Evolutionary conservation across 2,888 invertebrate genomes (phyloP).

Genomic region (Ornithoptera priamus): DNA sequence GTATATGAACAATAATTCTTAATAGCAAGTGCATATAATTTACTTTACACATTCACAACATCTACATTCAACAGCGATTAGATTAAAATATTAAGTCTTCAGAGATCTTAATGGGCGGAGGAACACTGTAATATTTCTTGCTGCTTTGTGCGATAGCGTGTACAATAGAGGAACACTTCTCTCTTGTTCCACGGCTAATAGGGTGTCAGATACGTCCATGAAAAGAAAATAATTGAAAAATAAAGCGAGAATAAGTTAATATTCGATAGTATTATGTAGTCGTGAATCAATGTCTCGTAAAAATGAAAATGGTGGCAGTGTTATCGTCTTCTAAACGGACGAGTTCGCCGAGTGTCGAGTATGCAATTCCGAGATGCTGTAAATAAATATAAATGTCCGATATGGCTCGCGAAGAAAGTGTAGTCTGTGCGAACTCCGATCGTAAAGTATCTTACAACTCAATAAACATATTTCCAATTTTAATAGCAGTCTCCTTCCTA

Average conservation of each 20-base stretch:
- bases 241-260: neutral
- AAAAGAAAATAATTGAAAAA: neutral
- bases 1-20: constrained; percentile 14
- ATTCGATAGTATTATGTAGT: neutral
- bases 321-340: constrained; percentile 31
- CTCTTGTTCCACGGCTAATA: constrained; percentile 20
- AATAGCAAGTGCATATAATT: constrained; percentile 26
- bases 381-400: constrained; percentile 73
- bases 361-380: constrained; percentile 50
- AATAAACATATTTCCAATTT: constrained; percentile 63
- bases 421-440: constrained; percentile 48
- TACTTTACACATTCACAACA: constrained; percentile 25
- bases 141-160: constrained; percentile 43
- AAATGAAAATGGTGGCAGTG: constrained; percentile 14
- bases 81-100: constrained; percentile 57
- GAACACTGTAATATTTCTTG: constrained; percentile 56
- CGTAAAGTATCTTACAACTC: constrained; percentile 67
- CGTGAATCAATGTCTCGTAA: constrained; percentile 16
- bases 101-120: constrained; percentile 45
- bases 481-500: constrained; percentile 38
- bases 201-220: constrained; percentile 4
- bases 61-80: constrained; percentile 34
- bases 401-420: constrained; percentile 55
- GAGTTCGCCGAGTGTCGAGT: constrained; percentile 32
- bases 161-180: constrained; percentile 34